Conservation (phyloP, 2,113 vertebrate genomes). For the Psilopsiagon aurifrons region DNA sequence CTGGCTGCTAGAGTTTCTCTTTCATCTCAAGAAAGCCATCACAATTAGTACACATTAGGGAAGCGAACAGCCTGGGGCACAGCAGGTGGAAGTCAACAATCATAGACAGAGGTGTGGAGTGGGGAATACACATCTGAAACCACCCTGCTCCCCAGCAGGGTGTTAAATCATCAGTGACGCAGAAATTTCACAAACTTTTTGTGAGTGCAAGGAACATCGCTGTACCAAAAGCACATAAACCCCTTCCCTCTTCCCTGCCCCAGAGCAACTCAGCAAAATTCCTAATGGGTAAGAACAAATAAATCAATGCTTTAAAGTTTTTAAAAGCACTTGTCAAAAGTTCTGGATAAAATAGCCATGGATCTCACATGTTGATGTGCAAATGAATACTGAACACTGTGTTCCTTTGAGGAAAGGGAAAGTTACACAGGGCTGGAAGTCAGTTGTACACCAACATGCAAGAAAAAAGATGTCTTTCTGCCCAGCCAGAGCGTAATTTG, state of each 20-base stretch:
- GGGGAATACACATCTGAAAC: neutral
- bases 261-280: neutral
- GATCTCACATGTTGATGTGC: accelerated
- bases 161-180: neutral
- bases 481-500: neutral
- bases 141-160: accelerated
- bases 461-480: neutral
- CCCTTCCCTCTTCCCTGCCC: neutral
- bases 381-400: neutral
- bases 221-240: neutral
- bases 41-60: accelerated
- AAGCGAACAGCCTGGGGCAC: neutral
- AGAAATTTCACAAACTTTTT: neutral
- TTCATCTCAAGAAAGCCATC: neutral
- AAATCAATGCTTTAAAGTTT: neutral
- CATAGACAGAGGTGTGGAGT: neutral
- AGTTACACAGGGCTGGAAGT: neutral
- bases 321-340: neutral
- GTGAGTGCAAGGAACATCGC: accelerated
- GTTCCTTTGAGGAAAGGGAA: neutral
- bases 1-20: neutral
- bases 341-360: neutral
- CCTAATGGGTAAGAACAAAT: neutral
- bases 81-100: neutral
- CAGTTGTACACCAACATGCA: neutral